A percentile compares a stretch with the other conserved stretches of the same genome.
Evolutionary conservation across 2,797 vertebrate genomes (phyloP).

Genomic region (Pangasius macronema): DNA sequence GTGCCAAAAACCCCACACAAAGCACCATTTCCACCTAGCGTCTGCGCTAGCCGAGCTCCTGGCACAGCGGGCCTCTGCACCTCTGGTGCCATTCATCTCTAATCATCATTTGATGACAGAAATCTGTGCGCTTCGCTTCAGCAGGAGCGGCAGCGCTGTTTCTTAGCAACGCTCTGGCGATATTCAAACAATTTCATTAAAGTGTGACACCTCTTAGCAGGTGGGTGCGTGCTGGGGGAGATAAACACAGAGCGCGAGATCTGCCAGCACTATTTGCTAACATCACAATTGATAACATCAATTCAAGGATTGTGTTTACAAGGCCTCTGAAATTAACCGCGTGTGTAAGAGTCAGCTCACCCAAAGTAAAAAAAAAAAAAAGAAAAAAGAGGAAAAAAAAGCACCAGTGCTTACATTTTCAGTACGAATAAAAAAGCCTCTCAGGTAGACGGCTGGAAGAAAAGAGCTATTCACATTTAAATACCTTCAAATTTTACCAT

Average conservation of each 20-base stretch:
- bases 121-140: slow-evolving; percentile 81
- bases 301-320: slow-evolving; percentile 96
- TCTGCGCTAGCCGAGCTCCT: slow-evolving; percentile 28
- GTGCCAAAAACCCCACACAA: slow-evolving; percentile 49
- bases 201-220: slow-evolving; percentile 99
- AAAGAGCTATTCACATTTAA: slow-evolving; percentile 47
- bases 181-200: slow-evolving; percentile 99
- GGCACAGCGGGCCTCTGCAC: slow-evolving; percentile 70
- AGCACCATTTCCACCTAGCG: slow-evolving; percentile 52
- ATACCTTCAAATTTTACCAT: slow-evolving; percentile 37
- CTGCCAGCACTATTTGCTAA: slow-evolving; percentile 95
- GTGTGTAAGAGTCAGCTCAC: slow-evolving; percentile 74
- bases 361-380: not conserved
- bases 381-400: not conserved
- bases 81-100: slow-evolving; percentile 95
- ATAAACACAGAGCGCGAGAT: slow-evolving; percentile 97
- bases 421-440: slow-evolving; percentile 25
- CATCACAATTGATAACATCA: slow-evolving; percentile 96
- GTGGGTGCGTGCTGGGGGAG: slow-evolving; percentile 97
- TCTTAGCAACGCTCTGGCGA: slow-evolving; percentile 95
- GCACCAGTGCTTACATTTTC: slow-evolving; percentile 11
- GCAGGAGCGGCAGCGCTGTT: slow-evolving; percentile 87
- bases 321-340: slow-evolving; percentile 85
- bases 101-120: slow-evolving; percentile 99
- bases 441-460: slow-evolving; percentile 48